Percentiles rank a stretch among this genome's conserved stretches.
Conservation (phyloP, 2,888 invertebrate genomes). For the Amaurobius ferox region DNA sequence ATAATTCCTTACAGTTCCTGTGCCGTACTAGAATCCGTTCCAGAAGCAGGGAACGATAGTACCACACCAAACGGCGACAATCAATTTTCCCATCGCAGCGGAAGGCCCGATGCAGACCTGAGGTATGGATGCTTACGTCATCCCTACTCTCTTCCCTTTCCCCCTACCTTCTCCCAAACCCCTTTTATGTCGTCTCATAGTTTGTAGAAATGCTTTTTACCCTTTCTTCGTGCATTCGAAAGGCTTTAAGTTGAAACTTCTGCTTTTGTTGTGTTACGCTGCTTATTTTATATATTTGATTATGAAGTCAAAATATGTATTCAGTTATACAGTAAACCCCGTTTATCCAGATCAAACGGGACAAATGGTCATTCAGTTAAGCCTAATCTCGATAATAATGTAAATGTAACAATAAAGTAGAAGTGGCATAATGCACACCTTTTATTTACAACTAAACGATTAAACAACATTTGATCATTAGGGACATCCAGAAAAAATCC, state of each 20-base stretch:
- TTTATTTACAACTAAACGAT: no score
- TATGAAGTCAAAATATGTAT: background rate
- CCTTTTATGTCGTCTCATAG: slow-evolving; percentile 50
- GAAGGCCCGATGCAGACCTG: slow-evolving; percentile 59
- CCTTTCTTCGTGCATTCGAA: slow-evolving; percentile 5
- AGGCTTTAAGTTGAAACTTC: background rate
- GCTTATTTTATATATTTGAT: background rate
- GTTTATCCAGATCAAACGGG: no score
- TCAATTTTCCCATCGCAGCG: slow-evolving; percentile 44
- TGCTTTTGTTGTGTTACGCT: background rate
- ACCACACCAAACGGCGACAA: slow-evolving; percentile 34
- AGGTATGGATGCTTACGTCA: slow-evolving; percentile 65
- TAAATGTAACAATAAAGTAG: no score
- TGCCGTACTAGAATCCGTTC: slow-evolving; percentile 48
- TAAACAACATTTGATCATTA: no score
- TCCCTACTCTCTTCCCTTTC: slow-evolving; percentile 39
- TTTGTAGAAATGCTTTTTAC: slow-evolving; percentile 29
- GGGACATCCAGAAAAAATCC: no score
- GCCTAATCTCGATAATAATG: no score
- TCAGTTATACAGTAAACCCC: no score
- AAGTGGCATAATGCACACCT: no score
- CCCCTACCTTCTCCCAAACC: slow-evolving; percentile 2
- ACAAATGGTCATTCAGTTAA: no score
- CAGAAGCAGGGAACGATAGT: slow-evolving; percentile 46
- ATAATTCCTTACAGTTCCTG: slow-evolving; percentile 68